Evolutionary conservation across 2,113 vertebrate species (phyloP).

Genomic region (Delphinapterus leucas): DNA sequence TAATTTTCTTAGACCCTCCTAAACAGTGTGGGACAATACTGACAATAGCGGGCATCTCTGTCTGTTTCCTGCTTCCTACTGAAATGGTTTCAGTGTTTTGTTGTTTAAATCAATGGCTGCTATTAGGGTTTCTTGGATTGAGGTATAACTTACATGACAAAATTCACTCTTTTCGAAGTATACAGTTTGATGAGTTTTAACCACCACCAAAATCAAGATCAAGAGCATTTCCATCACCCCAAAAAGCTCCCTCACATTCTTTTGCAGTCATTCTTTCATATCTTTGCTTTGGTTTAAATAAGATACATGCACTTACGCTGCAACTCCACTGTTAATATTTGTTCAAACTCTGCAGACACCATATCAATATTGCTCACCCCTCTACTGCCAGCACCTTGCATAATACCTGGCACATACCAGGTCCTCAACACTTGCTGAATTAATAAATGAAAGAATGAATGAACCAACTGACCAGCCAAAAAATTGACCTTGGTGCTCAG

Average conservation of each 20-base stretch:
- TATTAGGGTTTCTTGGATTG: background rate
- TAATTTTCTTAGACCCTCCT: background rate
- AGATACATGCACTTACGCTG: background rate
- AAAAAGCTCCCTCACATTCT: background rate
- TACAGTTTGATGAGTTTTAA: background rate
- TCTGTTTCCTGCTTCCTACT: background rate
- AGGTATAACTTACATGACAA: background rate
- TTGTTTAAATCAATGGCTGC: background rate
- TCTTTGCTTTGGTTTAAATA: constrained; percentile 12
- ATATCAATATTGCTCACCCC: background rate
- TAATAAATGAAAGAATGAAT: background rate
- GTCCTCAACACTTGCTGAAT: background rate
- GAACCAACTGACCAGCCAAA: background rate
- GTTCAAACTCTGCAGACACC: background rate
- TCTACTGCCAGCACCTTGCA: background rate
- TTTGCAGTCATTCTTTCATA: background rate
- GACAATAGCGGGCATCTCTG: background rate
- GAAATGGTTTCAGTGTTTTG: background rate
- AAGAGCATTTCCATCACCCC: background rate
- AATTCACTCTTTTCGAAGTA: background rate
- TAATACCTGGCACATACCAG: background rate
- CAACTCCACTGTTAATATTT: background rate
- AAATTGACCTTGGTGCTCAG: background rate
- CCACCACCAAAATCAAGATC: background rate
- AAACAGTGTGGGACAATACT: background rate